These are phyloP conservation scores for Zelleria hepariella DNA, from an alignment of 2,888 invertebrate species.

Conservation along the genomic window DNA sequence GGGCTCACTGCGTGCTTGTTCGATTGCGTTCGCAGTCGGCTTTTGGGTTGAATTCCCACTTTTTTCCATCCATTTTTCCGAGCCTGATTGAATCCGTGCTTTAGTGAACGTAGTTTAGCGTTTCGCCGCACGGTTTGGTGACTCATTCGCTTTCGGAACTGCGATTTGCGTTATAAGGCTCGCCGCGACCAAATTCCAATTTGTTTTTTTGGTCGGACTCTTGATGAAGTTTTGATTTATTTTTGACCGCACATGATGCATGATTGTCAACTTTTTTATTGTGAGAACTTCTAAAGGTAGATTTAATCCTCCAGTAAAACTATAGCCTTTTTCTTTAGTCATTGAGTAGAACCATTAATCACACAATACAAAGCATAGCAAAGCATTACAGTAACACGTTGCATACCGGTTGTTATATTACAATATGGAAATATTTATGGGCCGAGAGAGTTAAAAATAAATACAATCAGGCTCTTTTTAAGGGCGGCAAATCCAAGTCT, in stretches of 20 bases:
- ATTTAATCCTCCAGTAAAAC: too few relatives aligned
- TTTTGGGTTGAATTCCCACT: slow-evolving; percentile 22
- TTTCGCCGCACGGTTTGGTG: slow-evolving; percentile 38
- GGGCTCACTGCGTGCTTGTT: slow-evolving; percentile 52
- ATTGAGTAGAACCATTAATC: too few relatives aligned
- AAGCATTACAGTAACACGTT: too few relatives aligned
- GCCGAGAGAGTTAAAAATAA: too few relatives aligned
- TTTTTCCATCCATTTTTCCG: slow-evolving; percentile 32
- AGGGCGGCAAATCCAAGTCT: too few relatives aligned
- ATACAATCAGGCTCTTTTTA: too few relatives aligned
- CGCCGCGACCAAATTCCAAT: slow-evolving; percentile 7
- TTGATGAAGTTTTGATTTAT: background rate
- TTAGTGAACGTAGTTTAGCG: slow-evolving; percentile 64
- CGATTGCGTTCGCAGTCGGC: slow-evolving; percentile 57
- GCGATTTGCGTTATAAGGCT: slow-evolving; percentile 28
- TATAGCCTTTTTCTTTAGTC: too few relatives aligned
- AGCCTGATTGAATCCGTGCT: slow-evolving; percentile 66
- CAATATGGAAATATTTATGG: too few relatives aligned
- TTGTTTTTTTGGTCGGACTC: background rate
- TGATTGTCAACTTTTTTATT: too few relatives aligned
- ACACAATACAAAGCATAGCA: too few relatives aligned
- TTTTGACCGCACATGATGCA: background rate
- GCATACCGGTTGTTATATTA: too few relatives aligned
- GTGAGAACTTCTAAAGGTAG: too few relatives aligned
- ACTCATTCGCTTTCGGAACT: slow-evolving; percentile 57